Evolutionary conservation across 2,888 invertebrate species (phyloP).

Genomic region (Sepioteuthis lessoniana): DNA sequence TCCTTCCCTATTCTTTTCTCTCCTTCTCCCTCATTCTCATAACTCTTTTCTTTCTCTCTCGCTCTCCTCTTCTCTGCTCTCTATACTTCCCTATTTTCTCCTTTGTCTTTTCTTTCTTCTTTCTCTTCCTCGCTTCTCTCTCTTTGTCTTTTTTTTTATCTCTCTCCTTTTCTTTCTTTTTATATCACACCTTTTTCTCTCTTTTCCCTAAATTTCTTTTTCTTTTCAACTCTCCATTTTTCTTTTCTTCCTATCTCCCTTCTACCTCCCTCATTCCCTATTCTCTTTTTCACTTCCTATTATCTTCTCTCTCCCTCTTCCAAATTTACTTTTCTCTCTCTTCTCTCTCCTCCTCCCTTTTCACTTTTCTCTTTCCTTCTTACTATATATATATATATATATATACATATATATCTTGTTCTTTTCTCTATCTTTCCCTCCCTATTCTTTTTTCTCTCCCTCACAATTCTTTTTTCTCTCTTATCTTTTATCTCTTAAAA

Average conservation of each 20-base stretch:
- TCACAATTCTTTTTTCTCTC: too few relatives aligned
- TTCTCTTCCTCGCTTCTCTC: background rate
- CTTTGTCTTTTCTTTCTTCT: background rate
- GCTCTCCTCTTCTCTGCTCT: background rate
- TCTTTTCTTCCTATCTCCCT: too few relatives aligned
- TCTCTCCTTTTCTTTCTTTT: background rate
- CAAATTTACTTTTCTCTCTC: background rate
- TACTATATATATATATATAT: too few relatives aligned
- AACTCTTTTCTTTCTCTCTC: background rate
- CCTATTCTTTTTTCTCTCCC: background rate
- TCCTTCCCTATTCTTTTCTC: background rate
- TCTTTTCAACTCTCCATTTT: too few relatives aligned
- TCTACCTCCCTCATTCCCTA: background rate
- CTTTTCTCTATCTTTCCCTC: background rate
- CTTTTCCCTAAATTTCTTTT: too few relatives aligned
- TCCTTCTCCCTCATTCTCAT: background rate
- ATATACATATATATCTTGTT: background rate
- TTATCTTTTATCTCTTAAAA: too few relatives aligned
- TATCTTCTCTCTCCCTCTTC: background rate
- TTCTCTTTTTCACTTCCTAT: background rate
- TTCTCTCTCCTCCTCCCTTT: background rate
- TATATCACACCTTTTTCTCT: background rate
- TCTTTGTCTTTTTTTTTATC: too few relatives aligned
- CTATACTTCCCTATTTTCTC: background rate
- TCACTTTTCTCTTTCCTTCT: background rate